Base-by-base conservation (phyloP, 2,888 invertebrate genomes). In the Pterobdella sp. region DNA sequence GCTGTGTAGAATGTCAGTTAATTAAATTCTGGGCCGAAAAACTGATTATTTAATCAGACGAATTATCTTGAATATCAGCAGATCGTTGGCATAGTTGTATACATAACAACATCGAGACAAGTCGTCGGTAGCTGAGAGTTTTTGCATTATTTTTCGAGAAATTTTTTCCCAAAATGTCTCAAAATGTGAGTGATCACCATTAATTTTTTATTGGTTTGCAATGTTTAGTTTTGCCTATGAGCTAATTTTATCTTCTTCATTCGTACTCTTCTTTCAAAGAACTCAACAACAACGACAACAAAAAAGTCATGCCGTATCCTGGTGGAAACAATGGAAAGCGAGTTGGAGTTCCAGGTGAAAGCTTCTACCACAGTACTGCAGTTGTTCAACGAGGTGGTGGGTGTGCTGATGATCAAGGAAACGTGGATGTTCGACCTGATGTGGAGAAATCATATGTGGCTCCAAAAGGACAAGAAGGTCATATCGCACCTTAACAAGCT, bases 311-410 rank as follows among this genome's bases (percentile, higher is more conserved):
- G 10, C 49, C 49, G 22, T 22, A 42, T 42, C 49, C 49, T 56
- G 7, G 60, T 56, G 60, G 60, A 56, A 4, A 14, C 60, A 26
- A 56, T 56, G 60, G 60, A 18, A n/a, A 56, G 3, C 60, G n/a
- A 56, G n/a, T 26, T 56, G 60, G 60, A 56, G 60, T 56, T 56
- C 60, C 7, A n/a, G 60, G n/a, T 56, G 60, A 4, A 7, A 56
- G n/a, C 18, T 3, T 26, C 18, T 26, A 56, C 60, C 60, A 56
- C 60, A 3, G 60, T 22, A 14, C 14, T 14, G 3, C n/a, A 56
- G n/a, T n/a, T 56, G 60, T n/a, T 56, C n/a, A 3, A 7, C 7
- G 60, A 56, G n/a, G 60, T 22, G 7, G 4, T n/a, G n/a, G 3
- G 60, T 4, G 60, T n/a, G 14, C n/a, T 56, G n/a, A 56, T 56